Evolutionary conservation across 2,113 vertebrate genomes (phyloP), one percentile per base, ranked within the genome.

Genomic region (Phasianus colchicus): DNA sequence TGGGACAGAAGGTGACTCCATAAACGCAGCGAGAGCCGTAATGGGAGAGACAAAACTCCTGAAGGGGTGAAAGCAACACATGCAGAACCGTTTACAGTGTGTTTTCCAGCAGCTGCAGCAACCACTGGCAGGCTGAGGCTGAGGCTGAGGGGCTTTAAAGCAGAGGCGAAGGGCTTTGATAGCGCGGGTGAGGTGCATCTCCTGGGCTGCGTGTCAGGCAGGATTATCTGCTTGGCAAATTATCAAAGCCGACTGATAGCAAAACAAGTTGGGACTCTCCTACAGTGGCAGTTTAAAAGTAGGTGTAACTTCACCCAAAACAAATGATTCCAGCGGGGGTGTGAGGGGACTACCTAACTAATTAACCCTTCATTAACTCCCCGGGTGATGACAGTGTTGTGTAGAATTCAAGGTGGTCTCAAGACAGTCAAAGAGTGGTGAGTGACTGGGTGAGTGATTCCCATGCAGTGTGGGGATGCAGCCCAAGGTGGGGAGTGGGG

Each of bases 251-350:
- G 86, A 94, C 90, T 96, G 95, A 97, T 96, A 96, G 91, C 89
- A 86, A 96, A 97, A 97, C 97, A 96, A 96, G 97, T 96, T 88
- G 75, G 94, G 94, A 96, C 97, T 96, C 94, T 95, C 90, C 91
- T 95, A 22, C 73, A 91, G 54, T 75, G 86, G 95, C 97, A 95
- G 93, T 95, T 85, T 80, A 83, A 94, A 95, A 96, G 86, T 91
- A 92, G 89, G 89, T 66, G 90, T 82, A 90, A 89, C 87, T 91
- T 93, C 90, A 83, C 66, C 88, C 93, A 91, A 77, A 95, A 79
- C 82, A 95, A 96, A 96, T 80, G 83, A 95, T 89, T 93, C 17
- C 22, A 63, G 84, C 66, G 76, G 81, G 75, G 83, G 65, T 19
- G 71, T 73, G 72, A 94, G 78, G 73, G 71, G 86, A 86, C 96